Percentiles rank a stretch among this genome's conserved stretches.
Evolutionary conservation across 2,797 vertebrate genomes (phyloP).

Genomic region (Leptoclinus maculatus): DNA sequence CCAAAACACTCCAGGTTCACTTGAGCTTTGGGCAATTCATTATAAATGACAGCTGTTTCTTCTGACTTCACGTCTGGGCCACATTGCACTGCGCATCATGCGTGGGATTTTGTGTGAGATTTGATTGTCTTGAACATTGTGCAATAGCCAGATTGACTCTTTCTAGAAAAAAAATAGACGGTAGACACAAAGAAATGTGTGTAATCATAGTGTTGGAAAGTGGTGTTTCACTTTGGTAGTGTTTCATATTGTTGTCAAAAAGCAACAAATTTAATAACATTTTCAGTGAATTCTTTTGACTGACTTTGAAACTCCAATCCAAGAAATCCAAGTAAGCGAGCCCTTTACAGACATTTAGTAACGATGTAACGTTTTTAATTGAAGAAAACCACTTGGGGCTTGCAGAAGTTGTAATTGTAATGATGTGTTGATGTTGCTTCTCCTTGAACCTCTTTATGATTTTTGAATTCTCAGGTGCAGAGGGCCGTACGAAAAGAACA

Average conservation of each 20-base stretch:
- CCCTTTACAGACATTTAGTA: neutral
- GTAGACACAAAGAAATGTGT: slow-evolving; percentile 1
- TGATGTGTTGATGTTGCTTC: slow-evolving; percentile 11
- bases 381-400: neutral
- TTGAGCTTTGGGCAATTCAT: slow-evolving; percentile 6
- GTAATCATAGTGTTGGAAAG: neutral
- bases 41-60: slow-evolving; percentile 13
- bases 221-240: neutral
- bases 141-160: neutral
- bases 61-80: slow-evolving; percentile 1
- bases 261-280: neutral
- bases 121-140: slow-evolving; percentile 17
- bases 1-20: slow-evolving; percentile 5
- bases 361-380: neutral
- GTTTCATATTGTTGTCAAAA: slow-evolving; percentile 2
- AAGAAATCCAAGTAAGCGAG: neutral
- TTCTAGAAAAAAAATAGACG: neutral
- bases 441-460: slow-evolving; percentile 12
- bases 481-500: slow-evolving; percentile 57
- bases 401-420: neutral
- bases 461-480: slow-evolving; percentile 73
- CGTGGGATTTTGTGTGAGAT: slow-evolving; percentile 10
- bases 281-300: neutral
- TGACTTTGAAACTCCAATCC: neutral
- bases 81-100: slow-evolving; percentile 4